Conservation (phyloP, 2,888 invertebrate genomes). For the Schrankia costaestrigalis region DNA sequence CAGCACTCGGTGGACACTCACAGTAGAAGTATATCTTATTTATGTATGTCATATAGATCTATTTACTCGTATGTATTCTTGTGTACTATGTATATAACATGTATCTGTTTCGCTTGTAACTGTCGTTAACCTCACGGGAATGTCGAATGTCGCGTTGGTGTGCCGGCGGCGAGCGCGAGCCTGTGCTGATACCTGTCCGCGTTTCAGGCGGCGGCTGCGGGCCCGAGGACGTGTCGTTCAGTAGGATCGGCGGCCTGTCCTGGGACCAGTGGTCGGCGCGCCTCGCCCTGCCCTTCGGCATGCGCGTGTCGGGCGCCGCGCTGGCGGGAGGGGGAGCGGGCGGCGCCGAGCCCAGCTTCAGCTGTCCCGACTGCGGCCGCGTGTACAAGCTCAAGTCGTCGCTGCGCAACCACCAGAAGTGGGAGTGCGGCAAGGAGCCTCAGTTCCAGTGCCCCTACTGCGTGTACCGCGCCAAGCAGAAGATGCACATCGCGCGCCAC, state of each 20-base stretch:
- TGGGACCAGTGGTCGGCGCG: slow-evolving; percentile 89
- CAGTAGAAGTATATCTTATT: slow-evolving; percentile 62
- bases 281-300: slow-evolving; percentile 84
- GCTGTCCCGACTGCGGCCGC: slow-evolving; percentile 90
- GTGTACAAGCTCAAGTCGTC: slow-evolving; percentile 93
- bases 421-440: slow-evolving; percentile 92
- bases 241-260: slow-evolving; percentile 83
- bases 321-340: slow-evolving; percentile 40
- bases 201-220: slow-evolving; percentile 55
- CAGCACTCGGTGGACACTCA: slow-evolving; percentile 78
- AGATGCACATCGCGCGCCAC: slow-evolving; percentile 91
- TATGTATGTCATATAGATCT: slow-evolving; percentile 38
- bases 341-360: slow-evolving; percentile 82
- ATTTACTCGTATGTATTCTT: slow-evolving; percentile 31
- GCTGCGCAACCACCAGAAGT: slow-evolving; percentile 90
- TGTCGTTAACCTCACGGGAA: slow-evolving; percentile 67
- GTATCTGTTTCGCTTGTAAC: slow-evolving; percentile 64
- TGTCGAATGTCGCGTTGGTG: slow-evolving; percentile 53
- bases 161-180: slow-evolving; percentile 31
- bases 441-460: slow-evolving; percentile 91
- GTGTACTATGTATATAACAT: slow-evolving; percentile 54
- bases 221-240: slow-evolving; percentile 85
- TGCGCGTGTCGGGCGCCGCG: slow-evolving; percentile 46
- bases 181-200: slow-evolving; percentile 40
- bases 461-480: slow-evolving; percentile 91